These are phyloP conservation scores for Microtus ochrogaster DNA, from an alignment of 2,113 vertebrate genomes.

Conservation along the genomic window DNA sequence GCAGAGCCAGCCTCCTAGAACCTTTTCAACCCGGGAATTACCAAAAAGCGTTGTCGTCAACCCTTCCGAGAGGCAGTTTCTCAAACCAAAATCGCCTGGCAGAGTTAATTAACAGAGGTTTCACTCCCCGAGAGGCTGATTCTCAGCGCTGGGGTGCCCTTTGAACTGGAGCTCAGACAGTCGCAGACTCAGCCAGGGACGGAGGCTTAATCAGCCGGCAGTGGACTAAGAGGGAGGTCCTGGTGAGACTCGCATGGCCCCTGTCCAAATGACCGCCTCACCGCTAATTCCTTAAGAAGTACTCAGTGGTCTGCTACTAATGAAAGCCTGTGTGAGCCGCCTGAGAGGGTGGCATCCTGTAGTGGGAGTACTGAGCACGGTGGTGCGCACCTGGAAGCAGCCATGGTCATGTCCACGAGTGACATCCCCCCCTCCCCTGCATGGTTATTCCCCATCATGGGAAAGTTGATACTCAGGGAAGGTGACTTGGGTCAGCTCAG, in stretches of 20 bases:
- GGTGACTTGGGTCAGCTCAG: neutral
- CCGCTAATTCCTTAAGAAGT: neutral
- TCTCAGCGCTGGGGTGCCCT: slow-evolving; percentile 70
- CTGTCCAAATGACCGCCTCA: neutral
- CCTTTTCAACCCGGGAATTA: neutral
- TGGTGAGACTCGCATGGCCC: neutral
- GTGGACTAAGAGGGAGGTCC: slow-evolving; percentile 44
- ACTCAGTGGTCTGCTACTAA: neutral
- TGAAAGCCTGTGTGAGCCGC: neutral
- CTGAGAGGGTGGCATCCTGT: too few relatives aligned
- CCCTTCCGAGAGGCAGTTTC: neutral
- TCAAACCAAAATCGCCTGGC: too few relatives aligned
- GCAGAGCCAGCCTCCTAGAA: neutral
- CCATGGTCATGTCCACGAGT: neutral
- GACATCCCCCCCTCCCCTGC: neutral
- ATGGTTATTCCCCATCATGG: too few relatives aligned
- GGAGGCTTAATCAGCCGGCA: slow-evolving; percentile 64
- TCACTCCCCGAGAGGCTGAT: slow-evolving; percentile 59
- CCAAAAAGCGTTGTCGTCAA: neutral
- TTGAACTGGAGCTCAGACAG: slow-evolving; percentile 66
- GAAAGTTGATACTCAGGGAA: neutral
- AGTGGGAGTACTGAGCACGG: accelerated
- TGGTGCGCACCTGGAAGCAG: accelerated
- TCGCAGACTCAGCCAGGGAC: slow-evolving; percentile 29
- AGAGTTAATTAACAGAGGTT: slow-evolving; percentile 24